A percentile compares a stretch with the other conserved stretches of the same genome.
Evolutionary conservation across 2,113 vertebrate genomes (phyloP).

Genomic region (Hemiscyllium ocellatum): DNA sequence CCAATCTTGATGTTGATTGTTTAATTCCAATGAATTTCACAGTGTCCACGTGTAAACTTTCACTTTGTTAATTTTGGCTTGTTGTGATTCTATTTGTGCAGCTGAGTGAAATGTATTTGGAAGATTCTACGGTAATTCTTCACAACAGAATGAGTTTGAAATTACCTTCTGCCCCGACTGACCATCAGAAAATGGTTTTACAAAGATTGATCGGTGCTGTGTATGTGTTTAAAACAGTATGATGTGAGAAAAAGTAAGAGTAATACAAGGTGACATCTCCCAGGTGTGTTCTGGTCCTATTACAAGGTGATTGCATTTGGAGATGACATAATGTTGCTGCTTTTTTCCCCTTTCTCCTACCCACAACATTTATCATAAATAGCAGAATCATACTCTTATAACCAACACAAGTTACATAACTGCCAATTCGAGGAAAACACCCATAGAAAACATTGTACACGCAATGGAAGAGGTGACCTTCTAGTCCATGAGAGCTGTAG

Average conservation of each 20-base stretch:
- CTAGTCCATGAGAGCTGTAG: not conserved
- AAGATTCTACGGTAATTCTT: not conserved
- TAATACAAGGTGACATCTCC: not conserved
- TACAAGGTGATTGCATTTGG: not conserved
- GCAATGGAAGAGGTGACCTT: not conserved
- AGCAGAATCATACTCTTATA: not conserved
- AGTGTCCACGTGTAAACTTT: not conserved
- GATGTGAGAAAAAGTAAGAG: not conserved
- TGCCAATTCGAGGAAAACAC: not conserved
- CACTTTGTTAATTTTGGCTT: not conserved
- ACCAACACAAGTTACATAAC: not conserved
- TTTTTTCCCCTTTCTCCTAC: not conserved
- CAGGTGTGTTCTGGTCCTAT: not conserved
- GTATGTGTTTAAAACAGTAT: not conserved
- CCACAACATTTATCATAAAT: not conserved
- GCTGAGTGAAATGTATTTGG: not conserved
- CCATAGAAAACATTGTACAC: not conserved
- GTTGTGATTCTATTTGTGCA: not conserved
- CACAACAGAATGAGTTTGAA: not conserved
- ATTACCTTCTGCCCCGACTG: too few species aligned
- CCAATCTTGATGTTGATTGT: not conserved
- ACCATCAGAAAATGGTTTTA: not conserved
- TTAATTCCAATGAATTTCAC: not conserved
- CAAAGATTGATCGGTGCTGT: not conserved
- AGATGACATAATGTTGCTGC: not conserved